A percentile compares a stretch with the other conserved stretches of the same genome.
Conservation (phyloP, 2,888 invertebrate genomes). For the Orthosia gracilis region DNA sequence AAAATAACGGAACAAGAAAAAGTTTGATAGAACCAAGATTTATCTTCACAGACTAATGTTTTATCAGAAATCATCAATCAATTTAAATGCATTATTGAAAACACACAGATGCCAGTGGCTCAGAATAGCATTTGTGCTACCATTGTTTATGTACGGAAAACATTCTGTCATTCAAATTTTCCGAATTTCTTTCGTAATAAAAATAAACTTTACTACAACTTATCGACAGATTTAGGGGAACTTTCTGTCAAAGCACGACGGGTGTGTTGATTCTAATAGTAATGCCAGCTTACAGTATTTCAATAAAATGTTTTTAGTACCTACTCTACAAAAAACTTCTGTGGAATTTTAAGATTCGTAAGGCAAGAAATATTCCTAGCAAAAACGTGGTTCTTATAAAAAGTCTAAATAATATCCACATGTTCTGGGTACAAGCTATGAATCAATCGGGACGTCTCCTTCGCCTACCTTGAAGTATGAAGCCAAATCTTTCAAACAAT, state of each 20-base stretch:
- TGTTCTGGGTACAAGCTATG: slow-evolving; percentile 29
- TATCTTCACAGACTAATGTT: slow-evolving; percentile 41
- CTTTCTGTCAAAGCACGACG: slow-evolving; percentile 36
- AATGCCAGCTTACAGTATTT: slow-evolving; percentile 5
- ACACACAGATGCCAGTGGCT: slow-evolving; percentile 32
- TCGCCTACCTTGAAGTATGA: slow-evolving; percentile 34
- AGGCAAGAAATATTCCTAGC: slow-evolving; percentile 1
- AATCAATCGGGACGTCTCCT: slow-evolving; percentile 49
- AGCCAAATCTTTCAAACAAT: slow-evolving; percentile 54
- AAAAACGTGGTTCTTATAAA: slow-evolving; percentile 18
- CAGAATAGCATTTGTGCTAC: slow-evolving; percentile 34
- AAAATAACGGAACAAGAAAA: slow-evolving; percentile 6
- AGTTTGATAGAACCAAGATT: slow-evolving; percentile 46
- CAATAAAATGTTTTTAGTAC: not conserved
- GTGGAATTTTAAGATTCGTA: not conserved
- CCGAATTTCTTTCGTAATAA: slow-evolving; percentile 31
- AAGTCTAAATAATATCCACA: slow-evolving; percentile 20
- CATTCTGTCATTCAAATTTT: slow-evolving; percentile 50
- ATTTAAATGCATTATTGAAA: slow-evolving; percentile 58
- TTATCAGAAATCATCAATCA: slow-evolving; percentile 57
- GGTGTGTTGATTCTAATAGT: slow-evolving; percentile 12
- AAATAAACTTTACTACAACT: slow-evolving; percentile 34
- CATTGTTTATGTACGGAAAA: slow-evolving; percentile 53
- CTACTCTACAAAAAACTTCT: not conserved
- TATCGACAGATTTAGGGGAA: slow-evolving; percentile 42